phyloP scores from a whole-genome alignment of 2,888 invertebrate genomes.

The Acronicta psi region DNA sequence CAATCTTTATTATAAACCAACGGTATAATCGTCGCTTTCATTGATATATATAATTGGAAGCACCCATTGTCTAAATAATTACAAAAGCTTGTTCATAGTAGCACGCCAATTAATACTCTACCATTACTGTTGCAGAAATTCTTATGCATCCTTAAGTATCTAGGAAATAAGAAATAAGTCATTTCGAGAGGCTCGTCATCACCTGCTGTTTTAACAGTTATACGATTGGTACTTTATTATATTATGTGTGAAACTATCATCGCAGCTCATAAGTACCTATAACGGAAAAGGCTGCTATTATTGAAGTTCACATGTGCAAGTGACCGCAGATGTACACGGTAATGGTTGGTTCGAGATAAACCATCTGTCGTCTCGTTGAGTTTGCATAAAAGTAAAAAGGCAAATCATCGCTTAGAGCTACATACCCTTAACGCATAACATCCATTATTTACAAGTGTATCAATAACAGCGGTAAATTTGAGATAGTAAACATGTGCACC shows the following conservation, averaged over 20 bases:
- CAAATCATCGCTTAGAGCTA: slow-evolving; percentile 27
- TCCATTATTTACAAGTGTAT: slow-evolving; percentile 33
- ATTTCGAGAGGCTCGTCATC: slow-evolving; percentile 24
- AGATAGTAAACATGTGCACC: slow-evolving; percentile 9
- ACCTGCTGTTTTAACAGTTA: slow-evolving; percentile 31
- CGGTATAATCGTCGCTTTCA: slow-evolving; percentile 18
- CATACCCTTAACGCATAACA: slow-evolving; percentile 13
- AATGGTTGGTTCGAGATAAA: slow-evolving; percentile 11
- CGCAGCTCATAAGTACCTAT: slow-evolving; percentile 19
- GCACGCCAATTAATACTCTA: slow-evolving; percentile 27
- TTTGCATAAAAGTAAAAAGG: slow-evolving; percentile 26
- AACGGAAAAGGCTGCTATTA: slow-evolving; percentile 28
- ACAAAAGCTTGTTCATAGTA: slow-evolving; percentile 14
- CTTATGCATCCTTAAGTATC: slow-evolving; percentile 22
- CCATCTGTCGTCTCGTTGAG: slow-evolving; percentile 37
- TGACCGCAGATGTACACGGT: slow-evolving; percentile 36
- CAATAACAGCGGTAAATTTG: slow-evolving; percentile 13
- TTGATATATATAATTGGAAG: slow-evolving; percentile 32
- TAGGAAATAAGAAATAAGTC: slow-evolving; percentile 25
- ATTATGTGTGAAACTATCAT: slow-evolving; percentile 42
- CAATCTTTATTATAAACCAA: slow-evolving; percentile 4
- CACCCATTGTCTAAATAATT: slow-evolving; percentile 27
- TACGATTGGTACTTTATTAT: slow-evolving; percentile 31
- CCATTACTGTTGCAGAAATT: slow-evolving; percentile 30
- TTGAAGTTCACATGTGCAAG: slow-evolving; percentile 38